phyloP scores from a whole-genome alignment of 64 coral and sea anemone species.

The Trachythela sp. region DNA sequence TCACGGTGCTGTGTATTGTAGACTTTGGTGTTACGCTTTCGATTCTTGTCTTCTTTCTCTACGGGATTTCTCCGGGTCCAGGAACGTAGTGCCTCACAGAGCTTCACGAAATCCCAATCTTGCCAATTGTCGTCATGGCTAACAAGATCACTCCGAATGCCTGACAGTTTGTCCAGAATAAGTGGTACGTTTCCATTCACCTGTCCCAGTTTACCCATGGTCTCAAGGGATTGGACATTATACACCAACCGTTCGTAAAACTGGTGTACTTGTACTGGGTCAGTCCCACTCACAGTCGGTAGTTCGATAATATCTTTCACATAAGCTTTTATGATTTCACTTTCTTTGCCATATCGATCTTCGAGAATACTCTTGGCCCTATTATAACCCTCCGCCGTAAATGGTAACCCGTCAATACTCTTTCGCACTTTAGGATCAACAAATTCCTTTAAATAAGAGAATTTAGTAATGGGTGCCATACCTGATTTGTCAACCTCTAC shows the following conservation, averaged over 20 bases:
- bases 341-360: conserved; percentile 24
- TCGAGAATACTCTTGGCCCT: conserved; percentile 22
- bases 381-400: conserved; percentile 27
- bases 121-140: background rate
- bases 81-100: background rate
- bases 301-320: background rate
- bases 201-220: background rate
- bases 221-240: background rate
- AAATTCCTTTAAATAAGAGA: conserved; percentile 48
- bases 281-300: background rate
- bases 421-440: conserved; percentile 38
- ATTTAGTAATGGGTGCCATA: conserved; percentile 19
- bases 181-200: background rate
- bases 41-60: background rate
- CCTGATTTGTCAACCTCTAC: conserved; percentile 31
- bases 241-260: background rate
- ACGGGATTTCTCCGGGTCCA: background rate
- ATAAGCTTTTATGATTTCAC: background rate
- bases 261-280: background rate
- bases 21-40: background rate
- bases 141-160: background rate
- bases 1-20: background rate
- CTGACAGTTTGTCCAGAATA: background rate
- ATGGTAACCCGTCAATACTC: conserved; percentile 41
- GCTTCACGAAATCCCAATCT: background rate